phyloP scores from a whole-genome alignment of 2,888 invertebrate genomes.

The Dolichopus griseipennis region DNA sequence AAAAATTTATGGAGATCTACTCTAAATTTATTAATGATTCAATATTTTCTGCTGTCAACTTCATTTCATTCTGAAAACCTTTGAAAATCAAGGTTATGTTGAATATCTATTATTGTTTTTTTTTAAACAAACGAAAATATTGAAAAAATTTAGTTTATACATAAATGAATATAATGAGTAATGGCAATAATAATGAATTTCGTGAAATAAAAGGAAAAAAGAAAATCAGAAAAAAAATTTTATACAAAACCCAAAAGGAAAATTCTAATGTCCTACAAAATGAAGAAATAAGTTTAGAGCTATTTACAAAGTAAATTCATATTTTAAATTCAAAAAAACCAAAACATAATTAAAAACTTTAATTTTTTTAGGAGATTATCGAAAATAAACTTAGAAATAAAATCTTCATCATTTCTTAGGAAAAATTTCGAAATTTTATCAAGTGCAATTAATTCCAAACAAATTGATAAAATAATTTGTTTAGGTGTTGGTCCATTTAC shows the following conservation, averaged over 20 bases:
- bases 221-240: neutral
- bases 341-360: neutral
- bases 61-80: no score
- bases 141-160: no score
- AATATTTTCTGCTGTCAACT: no score
- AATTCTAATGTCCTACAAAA: neutral
- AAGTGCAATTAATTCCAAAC: neutral
- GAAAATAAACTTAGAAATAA: neutral
- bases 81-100: no score
- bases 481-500: neutral
- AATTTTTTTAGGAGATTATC: neutral
- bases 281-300: neutral
- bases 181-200: neutral
- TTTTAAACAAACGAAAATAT: no score
- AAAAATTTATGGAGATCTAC: no score
- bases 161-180: neutral
- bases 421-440: neutral
- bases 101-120: no score
- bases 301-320: neutral
- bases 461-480: neutral
- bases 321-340: neutral
- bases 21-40: no score
- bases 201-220: neutral
- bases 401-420: neutral
- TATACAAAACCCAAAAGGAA: neutral